These are phyloP conservation scores for Bombus balteatus DNA, from an alignment of 1,140 invertebrate species.

Conservation along the genomic window DNA sequence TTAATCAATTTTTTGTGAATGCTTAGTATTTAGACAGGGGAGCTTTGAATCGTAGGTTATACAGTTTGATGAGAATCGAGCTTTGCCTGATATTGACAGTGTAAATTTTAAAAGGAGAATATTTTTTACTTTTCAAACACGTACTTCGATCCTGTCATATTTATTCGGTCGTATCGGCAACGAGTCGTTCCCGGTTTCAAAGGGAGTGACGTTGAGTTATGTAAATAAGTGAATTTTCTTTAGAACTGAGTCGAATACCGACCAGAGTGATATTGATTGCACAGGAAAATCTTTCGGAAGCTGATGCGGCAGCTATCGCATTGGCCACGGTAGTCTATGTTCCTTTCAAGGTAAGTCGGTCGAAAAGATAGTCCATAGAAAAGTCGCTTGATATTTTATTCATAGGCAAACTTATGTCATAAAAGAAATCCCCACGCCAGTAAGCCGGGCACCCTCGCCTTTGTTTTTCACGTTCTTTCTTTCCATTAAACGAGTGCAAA, in stretches of 20 bases:
- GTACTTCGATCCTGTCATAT: not conserved
- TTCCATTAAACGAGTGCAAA: slow-evolving; percentile 42
- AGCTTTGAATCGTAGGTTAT: not conserved
- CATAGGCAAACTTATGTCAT: slow-evolving; percentile 73
- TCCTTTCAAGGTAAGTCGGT: slow-evolving; percentile 33
- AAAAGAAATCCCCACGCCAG: slow-evolving; percentile 66
- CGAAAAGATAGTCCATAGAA: slow-evolving; percentile 39
- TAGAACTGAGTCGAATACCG: not conserved
- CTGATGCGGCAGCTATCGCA: not conserved
- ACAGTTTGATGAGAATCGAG: not conserved
- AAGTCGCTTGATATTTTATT: slow-evolving; percentile 74
- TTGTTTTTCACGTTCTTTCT: slow-evolving; percentile 38
- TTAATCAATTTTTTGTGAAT: not conserved
- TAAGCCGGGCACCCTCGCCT: not conserved
- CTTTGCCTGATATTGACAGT: not conserved
- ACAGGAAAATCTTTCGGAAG: not conserved
- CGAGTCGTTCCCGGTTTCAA: slow-evolving; percentile 7
- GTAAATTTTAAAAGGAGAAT: too few relatives aligned
- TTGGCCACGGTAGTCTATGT: slow-evolving; percentile 19
- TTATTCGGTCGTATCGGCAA: not conserved
- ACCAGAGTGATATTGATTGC: not conserved
- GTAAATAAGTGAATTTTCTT: slow-evolving; percentile 38
- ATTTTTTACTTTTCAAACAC: slow-evolving; percentile 1
- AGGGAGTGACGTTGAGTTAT: slow-evolving; percentile 10
- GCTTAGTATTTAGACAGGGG: not conserved